Percentiles rank a stretch among this genome's conserved stretches.
phyloP scores from a whole-genome alignment of 2,888 invertebrate genomes.

The Boloria selene region DNA sequence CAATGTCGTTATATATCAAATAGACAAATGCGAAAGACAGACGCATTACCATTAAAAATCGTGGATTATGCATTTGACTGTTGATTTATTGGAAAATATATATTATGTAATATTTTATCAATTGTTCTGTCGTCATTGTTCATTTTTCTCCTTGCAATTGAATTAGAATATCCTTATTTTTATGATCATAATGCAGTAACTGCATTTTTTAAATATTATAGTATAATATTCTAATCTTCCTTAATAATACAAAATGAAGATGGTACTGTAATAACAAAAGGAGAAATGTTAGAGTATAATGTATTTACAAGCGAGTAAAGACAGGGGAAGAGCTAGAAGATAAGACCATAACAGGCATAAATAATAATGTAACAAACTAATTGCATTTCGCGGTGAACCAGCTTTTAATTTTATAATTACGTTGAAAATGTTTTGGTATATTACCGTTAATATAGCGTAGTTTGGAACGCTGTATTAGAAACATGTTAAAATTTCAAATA shows the following conservation, averaged over 20 bases:
- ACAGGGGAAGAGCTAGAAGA: neutral
- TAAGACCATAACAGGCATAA: slow-evolving; percentile 1
- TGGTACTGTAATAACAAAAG: too few species aligned
- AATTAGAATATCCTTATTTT: too few species aligned
- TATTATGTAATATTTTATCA: too few species aligned
- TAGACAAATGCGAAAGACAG: neutral
- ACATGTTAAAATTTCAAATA: neutral
- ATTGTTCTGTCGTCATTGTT: too few species aligned
- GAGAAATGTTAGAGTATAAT: neutral
- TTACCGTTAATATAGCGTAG: slow-evolving; percentile 13
- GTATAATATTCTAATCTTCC: too few species aligned
- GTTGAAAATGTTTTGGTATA: slow-evolving; percentile 20
- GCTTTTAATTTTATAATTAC: slow-evolving; percentile 22
- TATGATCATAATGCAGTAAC: too few species aligned
- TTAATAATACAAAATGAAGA: too few species aligned
- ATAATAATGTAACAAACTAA: slow-evolving; percentile 19
- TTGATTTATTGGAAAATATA: too few species aligned
- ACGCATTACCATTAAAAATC: too few species aligned
- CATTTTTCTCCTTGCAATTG: too few species aligned
- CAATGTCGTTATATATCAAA: slow-evolving; percentile 6
- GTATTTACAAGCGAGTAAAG: neutral
- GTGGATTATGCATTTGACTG: neutral
- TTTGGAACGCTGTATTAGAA: neutral
- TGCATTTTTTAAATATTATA: too few species aligned
- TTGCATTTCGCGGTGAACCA: slow-evolving; percentile 23